Evolutionary conservation across 2,797 vertebrate species (phyloP).

Genomic region (Notolabrus celidotus): DNA sequence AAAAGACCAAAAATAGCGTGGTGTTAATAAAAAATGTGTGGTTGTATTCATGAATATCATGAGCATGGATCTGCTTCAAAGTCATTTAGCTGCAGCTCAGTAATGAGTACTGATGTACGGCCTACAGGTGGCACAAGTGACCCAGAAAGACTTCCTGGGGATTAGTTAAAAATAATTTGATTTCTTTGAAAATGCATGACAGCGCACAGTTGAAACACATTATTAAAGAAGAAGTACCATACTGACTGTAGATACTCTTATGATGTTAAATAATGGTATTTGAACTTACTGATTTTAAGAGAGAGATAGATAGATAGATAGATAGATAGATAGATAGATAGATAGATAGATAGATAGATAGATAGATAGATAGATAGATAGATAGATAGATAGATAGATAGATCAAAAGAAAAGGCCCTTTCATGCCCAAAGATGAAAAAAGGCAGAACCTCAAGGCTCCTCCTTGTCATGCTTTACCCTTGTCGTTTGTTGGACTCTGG

Average conservation of each 20-base stretch:
- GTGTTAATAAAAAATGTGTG: background rate
- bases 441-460: constrained; percentile 1
- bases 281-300: background rate
- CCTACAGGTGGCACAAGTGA: constrained; percentile 53
- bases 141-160: constrained; percentile 4
- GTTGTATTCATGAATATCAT: background rate
- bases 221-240: background rate
- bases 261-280: background rate
- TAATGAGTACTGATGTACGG: constrained; percentile 6
- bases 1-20: background rate
- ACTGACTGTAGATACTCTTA: background rate
- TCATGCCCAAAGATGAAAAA: background rate
- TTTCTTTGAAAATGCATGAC: background rate
- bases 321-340: constrained; percentile 4
- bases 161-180: background rate
- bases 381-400: constrained; percentile 4
- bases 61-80: background rate
- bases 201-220: background rate
- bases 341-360: too few species aligned
- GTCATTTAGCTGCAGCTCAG: background rate
- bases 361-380: constrained; percentile 14
- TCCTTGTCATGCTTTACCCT: constrained; percentile 13
- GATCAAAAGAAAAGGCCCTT: constrained; percentile 10
- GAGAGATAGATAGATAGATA: constrained; percentile 14
- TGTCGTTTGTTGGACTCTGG: constrained; percentile 6